These are phyloP conservation scores for Nannoperca australis DNA, from an alignment of 2,797 vertebrate genomes.

Conservation along the genomic window DNA sequence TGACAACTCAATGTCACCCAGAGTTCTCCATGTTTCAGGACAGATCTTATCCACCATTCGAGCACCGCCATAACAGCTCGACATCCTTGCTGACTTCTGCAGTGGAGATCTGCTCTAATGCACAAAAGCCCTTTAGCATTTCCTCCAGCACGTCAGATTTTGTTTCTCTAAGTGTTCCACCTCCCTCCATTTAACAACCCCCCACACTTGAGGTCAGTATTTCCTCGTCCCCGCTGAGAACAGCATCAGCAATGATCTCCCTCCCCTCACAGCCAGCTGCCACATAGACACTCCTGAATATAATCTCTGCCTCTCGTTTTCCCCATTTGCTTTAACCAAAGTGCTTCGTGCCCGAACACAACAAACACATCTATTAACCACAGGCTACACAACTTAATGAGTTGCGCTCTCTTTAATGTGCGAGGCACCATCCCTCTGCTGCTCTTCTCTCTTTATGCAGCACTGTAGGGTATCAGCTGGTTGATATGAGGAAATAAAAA, in stretches of 20 bases:
- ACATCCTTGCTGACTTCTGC: constrained; percentile 34
- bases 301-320: constrained; percentile 24
- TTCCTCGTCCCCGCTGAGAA: constrained; percentile 16
- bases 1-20: constrained; percentile 11
- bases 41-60: neutral
- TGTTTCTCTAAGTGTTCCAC: neutral
- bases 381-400: constrained; percentile 48
- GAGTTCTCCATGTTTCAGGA: constrained; percentile 22
- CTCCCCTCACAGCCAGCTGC: neutral
- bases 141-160: constrained; percentile 26
- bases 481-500: constrained; percentile 16
- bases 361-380: constrained; percentile 38
- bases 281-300: neutral
- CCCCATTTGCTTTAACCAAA: constrained; percentile 29
- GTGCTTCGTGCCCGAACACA: constrained; percentile 15
- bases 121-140: constrained; percentile 5
- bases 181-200: constrained; percentile 25
- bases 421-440: constrained; percentile 12
- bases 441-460: constrained; percentile 38
- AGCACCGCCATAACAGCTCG: neutral
- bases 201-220: constrained; percentile 19
- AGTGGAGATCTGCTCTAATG: constrained; percentile 8
- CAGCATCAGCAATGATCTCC: constrained; percentile 13
- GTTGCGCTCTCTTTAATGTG: constrained; percentile 50
- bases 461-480: constrained; percentile 48